Evolutionary conservation across 2,888 invertebrate species (phyloP).

Genomic region (Nudaria mundana): DNA sequence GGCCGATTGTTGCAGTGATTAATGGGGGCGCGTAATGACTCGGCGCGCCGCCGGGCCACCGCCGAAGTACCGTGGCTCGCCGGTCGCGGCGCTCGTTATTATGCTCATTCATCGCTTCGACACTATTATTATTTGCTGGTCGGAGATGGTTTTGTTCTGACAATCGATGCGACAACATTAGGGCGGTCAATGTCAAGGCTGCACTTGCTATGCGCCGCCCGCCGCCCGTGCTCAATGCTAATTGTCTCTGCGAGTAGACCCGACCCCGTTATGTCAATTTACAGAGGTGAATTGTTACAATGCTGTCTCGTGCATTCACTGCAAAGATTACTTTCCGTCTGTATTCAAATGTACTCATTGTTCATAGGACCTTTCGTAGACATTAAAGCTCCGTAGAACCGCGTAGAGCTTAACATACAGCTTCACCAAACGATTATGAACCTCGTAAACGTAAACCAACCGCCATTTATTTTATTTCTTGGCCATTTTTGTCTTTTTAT

Average conservation of each 20-base stretch:
- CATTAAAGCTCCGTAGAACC: background rate
- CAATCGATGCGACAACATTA: conserved; percentile 71
- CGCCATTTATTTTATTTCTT: background rate
- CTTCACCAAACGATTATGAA: background rate
- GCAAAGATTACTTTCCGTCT: background rate
- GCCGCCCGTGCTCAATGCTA: conserved; percentile 54
- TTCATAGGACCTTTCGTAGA: background rate
- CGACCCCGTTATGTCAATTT: conserved; percentile 51
- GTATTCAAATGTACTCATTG: background rate
- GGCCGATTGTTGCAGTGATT: conserved; percentile 82
- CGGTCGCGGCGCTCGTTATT: conserved; percentile 69
- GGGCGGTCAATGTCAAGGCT: conserved; percentile 78
- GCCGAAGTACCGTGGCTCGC: conserved; percentile 36
- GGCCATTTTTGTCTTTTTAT: background rate
- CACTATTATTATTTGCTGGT: conserved; percentile 69
- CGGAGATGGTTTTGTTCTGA: conserved; percentile 74
- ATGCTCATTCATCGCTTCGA: conserved; percentile 75
- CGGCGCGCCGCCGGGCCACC: conserved; percentile 42
- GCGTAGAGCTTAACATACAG: background rate
- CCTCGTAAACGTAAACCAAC: background rate
- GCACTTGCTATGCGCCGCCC: conserved; percentile 66
- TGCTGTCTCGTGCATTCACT: conserved; percentile 26
- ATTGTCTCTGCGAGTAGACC: conserved; percentile 50
- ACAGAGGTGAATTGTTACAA: conserved; percentile 22
- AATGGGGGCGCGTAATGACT: conserved; percentile 80